A percentile compares a stretch with the other conserved stretches of the same genome.
Evolutionary conservation across 1,140 invertebrate species (phyloP).

Genomic region (Chelonus insularis): DNA sequence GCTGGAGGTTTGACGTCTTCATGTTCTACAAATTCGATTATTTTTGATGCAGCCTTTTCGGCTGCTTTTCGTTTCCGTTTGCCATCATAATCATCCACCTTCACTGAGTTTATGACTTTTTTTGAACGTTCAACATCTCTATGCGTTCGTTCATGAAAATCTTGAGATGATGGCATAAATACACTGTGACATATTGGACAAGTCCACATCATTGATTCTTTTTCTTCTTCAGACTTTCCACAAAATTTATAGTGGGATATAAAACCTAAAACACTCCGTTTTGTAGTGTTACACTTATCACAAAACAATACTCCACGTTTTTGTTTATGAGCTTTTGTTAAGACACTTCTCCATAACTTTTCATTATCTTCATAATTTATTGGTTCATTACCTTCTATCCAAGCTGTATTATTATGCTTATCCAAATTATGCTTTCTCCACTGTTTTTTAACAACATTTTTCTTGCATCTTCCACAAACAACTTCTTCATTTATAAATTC

Average conservation of each 20-base stretch:
- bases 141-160: conserved; percentile 58
- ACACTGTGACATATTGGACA: conserved; percentile 63
- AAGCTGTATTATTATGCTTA: conserved; percentile 59
- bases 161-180: conserved; percentile 65
- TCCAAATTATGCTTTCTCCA: conserved; percentile 58
- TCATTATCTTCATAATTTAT: conserved; percentile 51
- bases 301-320: conserved; percentile 60
- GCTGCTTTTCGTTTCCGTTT: conserved; percentile 61
- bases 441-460: conserved; percentile 38
- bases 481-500: conserved; percentile 16
- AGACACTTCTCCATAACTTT: conserved; percentile 43
- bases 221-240: conserved; percentile 64
- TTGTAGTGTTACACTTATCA: conserved; percentile 60
- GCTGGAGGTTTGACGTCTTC: conserved; percentile 32
- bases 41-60: conserved; percentile 52
- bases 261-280: conserved; percentile 65
- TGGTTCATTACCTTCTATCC: conserved; percentile 51
- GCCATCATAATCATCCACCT: conserved; percentile 12
- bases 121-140: conserved; percentile 32
- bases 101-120: background rate
- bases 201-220: conserved; percentile 53
- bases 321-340: conserved; percentile 41
- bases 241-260: conserved; percentile 67
- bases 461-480: conserved; percentile 45
- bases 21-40: conserved; percentile 44